phyloP scores from a whole-genome alignment of 2,113 vertebrate genomes.

The Zapornia atra region DNA sequence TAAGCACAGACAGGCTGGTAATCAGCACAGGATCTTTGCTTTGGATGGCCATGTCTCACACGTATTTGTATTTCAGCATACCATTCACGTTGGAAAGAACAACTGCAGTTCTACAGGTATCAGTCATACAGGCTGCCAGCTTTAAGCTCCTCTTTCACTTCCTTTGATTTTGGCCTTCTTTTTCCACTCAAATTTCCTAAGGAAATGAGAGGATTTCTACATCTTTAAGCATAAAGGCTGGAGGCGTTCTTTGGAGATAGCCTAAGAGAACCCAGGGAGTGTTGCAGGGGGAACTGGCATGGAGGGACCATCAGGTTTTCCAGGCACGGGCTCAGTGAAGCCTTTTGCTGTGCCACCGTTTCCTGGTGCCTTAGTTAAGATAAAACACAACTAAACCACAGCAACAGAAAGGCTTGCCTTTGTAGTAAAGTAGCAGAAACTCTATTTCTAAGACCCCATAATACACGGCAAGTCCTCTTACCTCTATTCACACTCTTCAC shows the following conservation, averaged over 20 bases:
- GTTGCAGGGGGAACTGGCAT: too few relatives aligned
- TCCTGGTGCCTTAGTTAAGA: not conserved
- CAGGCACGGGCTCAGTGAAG: not conserved
- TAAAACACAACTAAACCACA: not conserved
- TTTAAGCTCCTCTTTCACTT: not conserved
- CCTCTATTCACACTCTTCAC: not conserved
- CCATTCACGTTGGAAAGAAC: not conserved
- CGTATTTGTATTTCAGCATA: not conserved
- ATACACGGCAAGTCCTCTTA: not conserved
- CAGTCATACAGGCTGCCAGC: not conserved
- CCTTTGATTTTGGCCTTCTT: not conserved
- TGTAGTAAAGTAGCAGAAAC: not conserved
- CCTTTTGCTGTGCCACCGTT: not conserved
- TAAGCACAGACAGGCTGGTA: not conserved
- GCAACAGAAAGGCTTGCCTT: not conserved
- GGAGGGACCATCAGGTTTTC: not conserved
- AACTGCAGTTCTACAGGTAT: not conserved
- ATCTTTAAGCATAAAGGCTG: not conserved
- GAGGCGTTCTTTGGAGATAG: not conserved
- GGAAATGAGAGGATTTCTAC: not conserved
- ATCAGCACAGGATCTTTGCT: not conserved
- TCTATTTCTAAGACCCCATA: not conserved
- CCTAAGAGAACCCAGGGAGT: not conserved
- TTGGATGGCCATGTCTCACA: not conserved
- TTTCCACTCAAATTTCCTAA: not conserved